Conservation (phyloP, 2,113 vertebrate species). For the Paraplagusia blochii region DNA sequence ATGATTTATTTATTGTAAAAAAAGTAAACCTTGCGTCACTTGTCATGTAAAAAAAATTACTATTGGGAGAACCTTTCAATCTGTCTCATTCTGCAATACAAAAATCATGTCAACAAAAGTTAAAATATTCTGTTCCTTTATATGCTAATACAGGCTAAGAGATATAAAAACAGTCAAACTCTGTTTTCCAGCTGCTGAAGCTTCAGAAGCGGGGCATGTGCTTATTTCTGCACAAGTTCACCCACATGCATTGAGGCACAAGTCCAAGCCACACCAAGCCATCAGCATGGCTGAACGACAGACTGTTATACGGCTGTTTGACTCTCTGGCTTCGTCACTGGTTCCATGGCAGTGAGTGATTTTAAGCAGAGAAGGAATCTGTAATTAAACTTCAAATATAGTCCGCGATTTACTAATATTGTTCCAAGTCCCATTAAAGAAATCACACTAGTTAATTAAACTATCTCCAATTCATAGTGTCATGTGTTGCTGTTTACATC, state of each 20-base stretch:
- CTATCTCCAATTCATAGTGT: no score
- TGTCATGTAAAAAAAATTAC: no score
- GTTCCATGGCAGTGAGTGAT: constrained; percentile 31
- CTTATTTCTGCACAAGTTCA: constrained; percentile 24
- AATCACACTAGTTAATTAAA: no score
- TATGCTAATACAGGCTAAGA: no score
- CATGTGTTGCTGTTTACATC: no score
- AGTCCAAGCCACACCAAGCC: constrained; percentile 39
- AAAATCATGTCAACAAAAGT: constrained; percentile 27
- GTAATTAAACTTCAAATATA: constrained; percentile 56
- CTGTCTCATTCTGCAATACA: no score
- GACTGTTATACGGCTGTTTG: constrained; percentile 48
- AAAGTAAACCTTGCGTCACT: no score
- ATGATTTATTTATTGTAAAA: no score
- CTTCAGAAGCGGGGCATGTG: constrained; percentile 11
- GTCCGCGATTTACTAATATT: constrained; percentile 22
- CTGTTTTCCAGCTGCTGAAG: constrained; percentile 8
- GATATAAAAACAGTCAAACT: constrained; percentile 8
- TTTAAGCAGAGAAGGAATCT: constrained; percentile 47
- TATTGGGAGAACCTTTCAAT: no score
- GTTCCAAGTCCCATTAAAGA: no score
- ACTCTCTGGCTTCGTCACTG: constrained; percentile 35
- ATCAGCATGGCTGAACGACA: constrained; percentile 52
- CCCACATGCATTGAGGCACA: constrained; percentile 33
- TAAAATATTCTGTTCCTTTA: constrained; percentile 21